Percentiles rank a stretch among this genome's conserved stretches.
Conservation (phyloP, 2,797 vertebrate species). For the Eremophila alpestris region DNA sequence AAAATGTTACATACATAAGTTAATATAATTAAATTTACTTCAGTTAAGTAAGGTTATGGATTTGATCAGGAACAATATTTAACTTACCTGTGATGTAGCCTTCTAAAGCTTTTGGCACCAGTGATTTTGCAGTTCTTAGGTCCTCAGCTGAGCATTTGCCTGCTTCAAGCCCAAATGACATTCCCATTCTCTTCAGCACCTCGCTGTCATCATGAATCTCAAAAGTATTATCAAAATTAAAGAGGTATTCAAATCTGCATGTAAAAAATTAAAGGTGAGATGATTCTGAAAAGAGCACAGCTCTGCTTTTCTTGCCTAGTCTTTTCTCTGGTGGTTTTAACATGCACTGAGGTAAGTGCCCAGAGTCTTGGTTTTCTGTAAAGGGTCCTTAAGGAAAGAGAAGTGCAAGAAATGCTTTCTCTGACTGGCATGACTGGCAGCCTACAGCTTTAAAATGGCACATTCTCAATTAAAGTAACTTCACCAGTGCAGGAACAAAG, state of each 20-base stretch:
- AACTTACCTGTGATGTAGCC: conserved; percentile 82
- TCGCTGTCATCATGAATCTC: conserved; percentile 89
- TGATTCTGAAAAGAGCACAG: not conserved
- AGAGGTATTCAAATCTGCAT: conserved; percentile 87
- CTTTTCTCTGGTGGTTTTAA: not conserved
- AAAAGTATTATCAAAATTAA: conserved; percentile 89
- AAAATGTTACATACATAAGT: not conserved
- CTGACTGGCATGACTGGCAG: not conserved
- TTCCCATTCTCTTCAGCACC: conserved; percentile 87
- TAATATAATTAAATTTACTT: not conserved
- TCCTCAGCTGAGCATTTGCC: conserved; percentile 83
- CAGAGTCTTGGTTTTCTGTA: not conserved
- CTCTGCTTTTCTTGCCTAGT: not conserved
- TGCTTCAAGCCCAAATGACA: conserved; percentile 85
- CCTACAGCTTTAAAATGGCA: not conserved
- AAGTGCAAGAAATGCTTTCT: not conserved
- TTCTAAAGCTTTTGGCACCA: conserved; percentile 86
- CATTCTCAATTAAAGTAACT: conserved; percentile 32
- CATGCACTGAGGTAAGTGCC: not conserved
- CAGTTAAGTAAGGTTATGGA: not conserved
- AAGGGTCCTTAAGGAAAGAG: not conserved
- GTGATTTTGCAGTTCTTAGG: conserved; percentile 80
- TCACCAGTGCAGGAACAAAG: not conserved
- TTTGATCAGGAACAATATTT: not conserved
- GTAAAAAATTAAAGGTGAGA: not conserved